A percentile compares a stretch with the other conserved stretches of the same genome.
These are phyloP conservation scores for Limnothrissa miodon DNA, from an alignment of 2,113 vertebrate genomes.

Conservation along the genomic window DNA sequence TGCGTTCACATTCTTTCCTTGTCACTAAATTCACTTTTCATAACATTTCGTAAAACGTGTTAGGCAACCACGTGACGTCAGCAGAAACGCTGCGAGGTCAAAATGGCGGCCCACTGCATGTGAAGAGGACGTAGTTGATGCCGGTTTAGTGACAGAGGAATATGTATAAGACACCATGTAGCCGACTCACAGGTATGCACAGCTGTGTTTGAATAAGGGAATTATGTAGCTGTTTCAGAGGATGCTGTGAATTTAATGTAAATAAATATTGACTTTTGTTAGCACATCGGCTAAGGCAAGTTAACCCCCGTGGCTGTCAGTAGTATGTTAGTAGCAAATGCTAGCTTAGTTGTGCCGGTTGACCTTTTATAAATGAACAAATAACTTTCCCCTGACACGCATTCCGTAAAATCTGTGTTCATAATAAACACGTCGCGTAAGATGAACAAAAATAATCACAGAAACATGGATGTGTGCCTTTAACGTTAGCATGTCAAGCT, in stretches of 20 bases:
- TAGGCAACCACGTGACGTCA: neutral
- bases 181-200: conserved; percentile 63
- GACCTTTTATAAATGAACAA: neutral
- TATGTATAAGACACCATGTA: conserved; percentile 73
- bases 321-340: neutral
- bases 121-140: conserved; percentile 58
- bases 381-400: neutral
- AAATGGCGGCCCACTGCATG: conserved; percentile 65
- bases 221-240: neutral
- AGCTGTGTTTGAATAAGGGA: neutral
- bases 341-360: neutral
- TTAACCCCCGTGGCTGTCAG: neutral
- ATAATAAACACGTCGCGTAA: neutral
- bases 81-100: conserved; percentile 65
- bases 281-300: neutral
- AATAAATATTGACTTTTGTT: neutral
- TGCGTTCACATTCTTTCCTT: too few relatives aligned
- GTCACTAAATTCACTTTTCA: neutral
- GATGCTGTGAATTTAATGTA: neutral
- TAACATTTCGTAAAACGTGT: neutral
- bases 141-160: conserved; percentile 50
- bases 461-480: neutral
- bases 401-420: neutral
- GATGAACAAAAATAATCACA: too few relatives aligned
- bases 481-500: neutral